Evolutionary conservation across 2,797 vertebrate species (phyloP).

Genomic region (Chelidonichthys spinosus): DNA sequence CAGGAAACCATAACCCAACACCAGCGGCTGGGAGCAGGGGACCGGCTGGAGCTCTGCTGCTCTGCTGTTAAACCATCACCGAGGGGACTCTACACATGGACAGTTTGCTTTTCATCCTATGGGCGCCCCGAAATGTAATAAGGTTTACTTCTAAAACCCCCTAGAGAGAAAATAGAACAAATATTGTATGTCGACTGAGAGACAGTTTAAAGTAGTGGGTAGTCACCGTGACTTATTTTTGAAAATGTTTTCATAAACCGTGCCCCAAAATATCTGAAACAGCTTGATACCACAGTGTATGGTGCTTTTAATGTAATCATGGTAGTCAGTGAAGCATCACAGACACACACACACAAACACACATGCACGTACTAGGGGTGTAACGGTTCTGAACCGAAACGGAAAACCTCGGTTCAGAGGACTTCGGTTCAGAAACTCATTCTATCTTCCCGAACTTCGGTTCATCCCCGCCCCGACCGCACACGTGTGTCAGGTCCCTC

Average conservation of each 20-base stretch:
- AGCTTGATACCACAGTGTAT: conserved; percentile 10
- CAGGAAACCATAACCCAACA: conserved; percentile 56
- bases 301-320: conserved; percentile 37
- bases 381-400: no score
- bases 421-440: no score
- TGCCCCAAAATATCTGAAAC: conserved; percentile 25
- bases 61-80: conserved; percentile 73
- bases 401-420: no score
- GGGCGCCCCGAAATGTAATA: conserved; percentile 62
- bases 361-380: no score
- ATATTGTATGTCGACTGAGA: conserved; percentile 39
- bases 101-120: conserved; percentile 68
- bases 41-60: conserved; percentile 31
- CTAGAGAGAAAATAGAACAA: conserved; percentile 52
- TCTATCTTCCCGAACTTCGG: no score
- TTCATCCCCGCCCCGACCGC: no score
- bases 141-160: conserved; percentile 65
- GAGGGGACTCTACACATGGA: conserved; percentile 45
- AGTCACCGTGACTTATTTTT: conserved; percentile 18
- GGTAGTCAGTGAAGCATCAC: background rate
- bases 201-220: background rate
- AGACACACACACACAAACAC: conserved; percentile 11
- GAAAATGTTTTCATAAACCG: conserved; percentile 28
- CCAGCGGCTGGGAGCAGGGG: conserved; percentile 24
- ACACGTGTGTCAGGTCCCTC: no score